Conservation (phyloP, 2,888 invertebrate genomes). For the Caenorhabditis parvicauda region DNA sequence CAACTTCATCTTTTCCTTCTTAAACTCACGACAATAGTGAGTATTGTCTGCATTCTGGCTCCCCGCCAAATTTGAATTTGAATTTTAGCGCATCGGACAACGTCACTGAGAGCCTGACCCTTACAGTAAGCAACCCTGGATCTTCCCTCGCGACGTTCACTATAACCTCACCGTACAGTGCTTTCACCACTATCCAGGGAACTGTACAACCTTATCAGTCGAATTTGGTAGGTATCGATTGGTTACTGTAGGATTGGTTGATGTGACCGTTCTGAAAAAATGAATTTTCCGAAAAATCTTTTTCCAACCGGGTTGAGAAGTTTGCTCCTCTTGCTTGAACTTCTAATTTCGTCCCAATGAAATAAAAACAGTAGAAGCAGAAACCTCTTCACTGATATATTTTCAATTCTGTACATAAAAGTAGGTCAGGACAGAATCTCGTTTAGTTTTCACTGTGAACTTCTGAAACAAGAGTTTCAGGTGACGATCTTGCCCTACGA, state of each 20-base stretch:
- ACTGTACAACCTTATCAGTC: conserved; percentile 1
- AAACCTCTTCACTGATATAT: too few relatives aligned
- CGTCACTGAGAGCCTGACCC: conserved; percentile 10
- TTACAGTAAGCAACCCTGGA: conserved; percentile 10
- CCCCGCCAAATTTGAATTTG: background rate
- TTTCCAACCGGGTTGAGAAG: too few relatives aligned
- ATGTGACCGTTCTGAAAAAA: background rate
- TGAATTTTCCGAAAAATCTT: too few relatives aligned
- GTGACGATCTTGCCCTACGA: background rate
- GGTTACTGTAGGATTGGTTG: background rate
- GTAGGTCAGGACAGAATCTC: too few relatives aligned
- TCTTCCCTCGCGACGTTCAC: background rate
- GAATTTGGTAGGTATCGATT: background rate
- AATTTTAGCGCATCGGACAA: background rate
- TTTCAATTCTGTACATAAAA: too few relatives aligned
- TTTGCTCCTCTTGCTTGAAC: too few relatives aligned
- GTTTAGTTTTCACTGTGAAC: too few relatives aligned
- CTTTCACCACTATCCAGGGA: too few relatives aligned
- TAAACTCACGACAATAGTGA: background rate
- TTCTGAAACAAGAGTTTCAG: too few relatives aligned
- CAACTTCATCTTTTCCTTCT: background rate
- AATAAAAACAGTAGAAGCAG: too few relatives aligned
- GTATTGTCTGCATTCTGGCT: background rate
- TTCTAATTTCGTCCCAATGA: too few relatives aligned
- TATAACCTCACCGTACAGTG: background rate